These are phyloP conservation scores for Epinotia brunnichana DNA, from an alignment of 2,888 invertebrate species.

Conservation along the genomic window DNA sequence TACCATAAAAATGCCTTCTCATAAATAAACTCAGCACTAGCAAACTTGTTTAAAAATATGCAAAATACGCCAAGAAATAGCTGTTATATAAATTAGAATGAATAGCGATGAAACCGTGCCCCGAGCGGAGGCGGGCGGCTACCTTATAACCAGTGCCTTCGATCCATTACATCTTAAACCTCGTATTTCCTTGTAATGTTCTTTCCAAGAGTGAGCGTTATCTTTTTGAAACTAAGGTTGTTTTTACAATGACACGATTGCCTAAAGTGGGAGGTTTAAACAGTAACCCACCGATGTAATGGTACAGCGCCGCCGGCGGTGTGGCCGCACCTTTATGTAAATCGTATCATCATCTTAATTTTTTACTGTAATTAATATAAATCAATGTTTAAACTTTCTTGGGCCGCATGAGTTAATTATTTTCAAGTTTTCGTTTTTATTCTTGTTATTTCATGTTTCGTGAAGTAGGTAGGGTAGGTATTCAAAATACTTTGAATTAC, in stretches of 20 bases:
- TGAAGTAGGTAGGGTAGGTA: no score
- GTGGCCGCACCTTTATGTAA: constrained; percentile 55
- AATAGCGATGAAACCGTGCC: constrained; percentile 44
- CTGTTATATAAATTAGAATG: constrained; percentile 40
- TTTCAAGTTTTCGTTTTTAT: constrained; percentile 4
- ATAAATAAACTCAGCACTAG: constrained; percentile 5
- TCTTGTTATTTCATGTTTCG: neutral
- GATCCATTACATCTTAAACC: constrained; percentile 14
- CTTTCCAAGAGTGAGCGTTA: neutral
- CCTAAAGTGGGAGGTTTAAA: neutral
- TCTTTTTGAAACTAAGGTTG: neutral
- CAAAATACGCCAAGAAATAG: constrained; percentile 29
- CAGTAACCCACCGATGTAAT: neutral
- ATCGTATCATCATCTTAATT: constrained; percentile 37
- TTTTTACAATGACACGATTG: neutral
- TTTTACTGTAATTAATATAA: constrained; percentile 40
- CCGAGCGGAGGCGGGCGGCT: constrained; percentile 52
- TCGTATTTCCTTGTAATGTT: neutral
- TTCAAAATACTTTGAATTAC: no score
- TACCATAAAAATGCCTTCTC: neutral
- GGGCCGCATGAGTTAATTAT: constrained; percentile 18
- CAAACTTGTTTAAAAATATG: constrained; percentile 36
- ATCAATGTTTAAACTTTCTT: constrained; percentile 32
- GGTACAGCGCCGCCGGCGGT: constrained; percentile 55
- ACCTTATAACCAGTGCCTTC: constrained; percentile 56